Conservation (phyloP, 1,140 invertebrate genomes). For the Kradibia gibbosae region DNA sequence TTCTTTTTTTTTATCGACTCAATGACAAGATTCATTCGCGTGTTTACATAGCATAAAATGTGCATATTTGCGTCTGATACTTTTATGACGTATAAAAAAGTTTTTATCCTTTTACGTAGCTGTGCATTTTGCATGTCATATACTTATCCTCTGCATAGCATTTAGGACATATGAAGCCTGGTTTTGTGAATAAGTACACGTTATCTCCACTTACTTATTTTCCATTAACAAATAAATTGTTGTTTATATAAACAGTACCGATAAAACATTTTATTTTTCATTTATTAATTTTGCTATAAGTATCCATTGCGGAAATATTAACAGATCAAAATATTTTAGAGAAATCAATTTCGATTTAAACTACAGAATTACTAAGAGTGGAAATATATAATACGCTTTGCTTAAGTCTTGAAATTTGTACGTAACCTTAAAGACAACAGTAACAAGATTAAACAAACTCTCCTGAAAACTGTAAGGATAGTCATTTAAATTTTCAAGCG, state of each 20-base stretch:
- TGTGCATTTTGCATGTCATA: background rate
- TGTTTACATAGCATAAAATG: background rate
- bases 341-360: background rate
- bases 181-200: background rate
- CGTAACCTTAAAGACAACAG: too few species aligned
- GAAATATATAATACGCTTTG: too few species aligned
- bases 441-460: too few species aligned
- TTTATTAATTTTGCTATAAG: background rate
- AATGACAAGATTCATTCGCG: background rate
- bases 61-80: background rate
- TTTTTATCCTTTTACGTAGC: background rate
- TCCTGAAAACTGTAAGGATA: too few species aligned
- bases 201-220: background rate
- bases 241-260: background rate
- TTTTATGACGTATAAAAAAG: slow-evolving; percentile 13
- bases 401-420: too few species aligned
- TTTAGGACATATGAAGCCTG: background rate
- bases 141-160: background rate
- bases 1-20: background rate
- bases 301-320: background rate
- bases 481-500: too few species aligned
- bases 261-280: background rate
- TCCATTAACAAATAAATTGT: background rate
- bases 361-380: too few species aligned
- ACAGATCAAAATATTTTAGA: background rate